Evolutionary conservation across 2,797 vertebrate genomes (phyloP), one percentile per base, ranked within the genome.

Genomic region (Enoplosus armatus): DNA sequence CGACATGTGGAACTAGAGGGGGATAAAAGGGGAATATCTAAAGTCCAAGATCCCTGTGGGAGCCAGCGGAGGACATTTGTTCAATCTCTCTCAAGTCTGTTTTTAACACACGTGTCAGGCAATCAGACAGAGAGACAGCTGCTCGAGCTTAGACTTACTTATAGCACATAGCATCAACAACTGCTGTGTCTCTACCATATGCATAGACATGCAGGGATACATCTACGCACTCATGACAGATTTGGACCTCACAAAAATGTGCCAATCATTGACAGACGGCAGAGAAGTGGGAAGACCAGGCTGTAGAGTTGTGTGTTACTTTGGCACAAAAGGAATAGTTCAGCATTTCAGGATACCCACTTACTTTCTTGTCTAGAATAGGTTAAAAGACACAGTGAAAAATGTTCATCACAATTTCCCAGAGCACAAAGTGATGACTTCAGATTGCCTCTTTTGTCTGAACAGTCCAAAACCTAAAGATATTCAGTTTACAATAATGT

Each of bases 121-220:
- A 73, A 80, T 68, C 63, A 37, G 33, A n/a, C 31, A 50, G 65
- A 68, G 31, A 29, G 62, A 82, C 91, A 92, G 88, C 91, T 93
- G 92, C 77, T 75, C 41, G 22, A 64, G 76, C 56, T 73, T 48
- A 10, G 69, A 65, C 27, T 79, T 60, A 87, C 81, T 90, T 87
- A 81, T 77, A 89, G 81, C 70, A 61, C 74, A 77, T 6, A 53
- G 56, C 68, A 81, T 86, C 18, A 67, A 72, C 80, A 79, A 84
- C 77, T 86, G 85, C 58, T 72, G 10, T 18, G 29, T 61, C 80
- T 66, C 41, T 14, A 24, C 47, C 67, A 67, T 41, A 56, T 16
- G 12, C 24, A 56, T 1, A 26, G 39, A 73, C 62, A 65, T 27
- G 31, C 29, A 64, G 43, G 45, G 64, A 83, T n/a, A 66, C 53